A percentile compares a stretch with the other conserved stretches of the same genome.
Evolutionary conservation across 2,888 invertebrate species (phyloP).

Genomic region (Sminthurides aquaticus): DNA sequence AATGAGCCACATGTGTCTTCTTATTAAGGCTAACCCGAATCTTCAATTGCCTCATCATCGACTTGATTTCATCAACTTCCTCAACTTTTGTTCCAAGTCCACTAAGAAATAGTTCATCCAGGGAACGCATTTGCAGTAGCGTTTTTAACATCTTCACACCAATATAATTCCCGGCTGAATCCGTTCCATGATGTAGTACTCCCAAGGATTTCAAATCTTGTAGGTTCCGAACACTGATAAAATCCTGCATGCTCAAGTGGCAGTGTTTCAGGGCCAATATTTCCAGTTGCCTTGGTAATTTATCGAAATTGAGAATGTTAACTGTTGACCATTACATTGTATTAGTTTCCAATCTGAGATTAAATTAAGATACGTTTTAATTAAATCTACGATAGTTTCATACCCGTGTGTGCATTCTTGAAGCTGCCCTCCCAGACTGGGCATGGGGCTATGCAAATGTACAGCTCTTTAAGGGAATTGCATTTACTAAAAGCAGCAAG

Average conservation of each 20-base stretch:
- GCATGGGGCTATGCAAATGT: slow-evolving; percentile 21
- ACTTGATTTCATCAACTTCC: slow-evolving; percentile 13
- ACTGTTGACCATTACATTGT: too few species aligned
- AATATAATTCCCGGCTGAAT: slow-evolving; percentile 7
- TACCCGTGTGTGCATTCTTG: too few species aligned
- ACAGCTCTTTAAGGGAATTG: slow-evolving; percentile 23
- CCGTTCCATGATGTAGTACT: slow-evolving; percentile 13
- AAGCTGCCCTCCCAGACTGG: slow-evolving; percentile 2
- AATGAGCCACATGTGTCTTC: neutral
- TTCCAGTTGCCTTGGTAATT: slow-evolving; percentile 20
- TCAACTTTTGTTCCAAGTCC: slow-evolving; percentile 16
- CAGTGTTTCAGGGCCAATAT: slow-evolving; percentile 20
- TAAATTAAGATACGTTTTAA: too few species aligned
- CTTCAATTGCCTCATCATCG: slow-evolving; percentile 12
- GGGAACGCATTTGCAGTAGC: slow-evolving; percentile 16
- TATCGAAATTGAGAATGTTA: slow-evolving; percentile 21
- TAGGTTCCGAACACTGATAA: slow-evolving; percentile 14
- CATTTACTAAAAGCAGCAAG: slow-evolving; percentile 21
- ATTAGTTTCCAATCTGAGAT: too few species aligned
- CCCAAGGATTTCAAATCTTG: slow-evolving; percentile 19
- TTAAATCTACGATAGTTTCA: too few species aligned
- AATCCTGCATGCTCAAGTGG: slow-evolving; percentile 16
- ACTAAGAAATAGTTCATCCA: slow-evolving; percentile 23
- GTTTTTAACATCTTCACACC: slow-evolving; percentile 3
- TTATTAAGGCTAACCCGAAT: slow-evolving; percentile 5